A percentile compares a stretch with the other conserved stretches of the same genome.
Conservation (phyloP, 2,888 invertebrate species). For the Ypsolopha scabrella region DNA sequence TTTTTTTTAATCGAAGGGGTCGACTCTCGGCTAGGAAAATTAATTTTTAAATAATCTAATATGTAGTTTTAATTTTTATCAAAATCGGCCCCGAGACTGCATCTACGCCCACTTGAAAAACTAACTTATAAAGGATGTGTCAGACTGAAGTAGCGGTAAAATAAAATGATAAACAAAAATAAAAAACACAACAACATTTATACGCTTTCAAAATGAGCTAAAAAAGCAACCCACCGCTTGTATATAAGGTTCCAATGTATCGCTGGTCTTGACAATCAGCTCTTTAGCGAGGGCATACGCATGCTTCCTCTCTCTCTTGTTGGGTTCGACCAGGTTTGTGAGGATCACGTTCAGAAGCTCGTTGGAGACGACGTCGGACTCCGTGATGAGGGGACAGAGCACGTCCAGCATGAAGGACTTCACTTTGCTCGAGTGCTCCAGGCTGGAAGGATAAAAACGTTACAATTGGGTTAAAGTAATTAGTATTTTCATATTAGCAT, state of each 20-base stretch:
- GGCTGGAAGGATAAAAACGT: constrained; percentile 68
- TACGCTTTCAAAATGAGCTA: background rate
- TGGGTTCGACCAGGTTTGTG: constrained; percentile 94
- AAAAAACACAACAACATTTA: too few species aligned
- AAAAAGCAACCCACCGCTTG: constrained; percentile 78
- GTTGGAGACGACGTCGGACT: constrained; percentile 95
- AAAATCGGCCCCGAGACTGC: too few species aligned
- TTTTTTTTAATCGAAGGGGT: too few species aligned
- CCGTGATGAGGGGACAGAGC: constrained; percentile 92
- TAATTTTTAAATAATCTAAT: too few species aligned
- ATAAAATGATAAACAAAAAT: background rate
- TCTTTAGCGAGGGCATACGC: constrained; percentile 93
- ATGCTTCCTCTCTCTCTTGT: constrained; percentile 89
- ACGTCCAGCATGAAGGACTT: constrained; percentile 98
- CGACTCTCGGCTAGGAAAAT: too few species aligned
- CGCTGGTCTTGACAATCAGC: constrained; percentile 89
- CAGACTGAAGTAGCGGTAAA: too few species aligned
- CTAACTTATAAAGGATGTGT: too few species aligned
- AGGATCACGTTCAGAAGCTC: constrained; percentile 94
- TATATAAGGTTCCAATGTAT: constrained; percentile 94
- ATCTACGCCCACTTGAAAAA: too few species aligned
- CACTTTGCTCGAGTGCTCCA: constrained; percentile 95
- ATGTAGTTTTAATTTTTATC: too few species aligned
- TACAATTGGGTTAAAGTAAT: background rate
- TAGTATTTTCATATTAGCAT: too few species aligned